Conservation (phyloP, 2,888 invertebrate species). For the Enchytraeus crypticus region DNA sequence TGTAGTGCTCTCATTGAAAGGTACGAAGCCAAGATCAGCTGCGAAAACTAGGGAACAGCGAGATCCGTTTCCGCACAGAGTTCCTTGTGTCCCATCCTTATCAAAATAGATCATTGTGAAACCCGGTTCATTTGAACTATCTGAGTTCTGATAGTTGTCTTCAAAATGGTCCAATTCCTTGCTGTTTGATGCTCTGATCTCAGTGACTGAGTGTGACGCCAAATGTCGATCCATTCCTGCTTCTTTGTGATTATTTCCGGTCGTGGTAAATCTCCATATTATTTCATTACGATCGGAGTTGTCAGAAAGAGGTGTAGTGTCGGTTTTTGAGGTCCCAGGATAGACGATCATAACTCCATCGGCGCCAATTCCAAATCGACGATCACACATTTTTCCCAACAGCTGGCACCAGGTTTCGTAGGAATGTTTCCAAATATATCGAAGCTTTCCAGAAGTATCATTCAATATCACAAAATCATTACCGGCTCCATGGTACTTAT, state of each 20-base stretch:
- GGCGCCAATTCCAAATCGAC: constrained; percentile 28
- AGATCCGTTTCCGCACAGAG: constrained; percentile 31
- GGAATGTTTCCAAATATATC: background rate
- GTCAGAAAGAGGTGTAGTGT: too few species aligned
- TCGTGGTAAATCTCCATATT: too few species aligned
- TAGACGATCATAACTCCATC: constrained; percentile 25
- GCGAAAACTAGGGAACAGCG: constrained; percentile 29
- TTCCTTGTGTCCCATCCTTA: constrained; percentile 23
- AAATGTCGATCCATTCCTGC: too few species aligned
- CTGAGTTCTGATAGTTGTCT: too few species aligned
- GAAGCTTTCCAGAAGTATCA: too few species aligned
- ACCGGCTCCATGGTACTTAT: constrained; percentile 31
- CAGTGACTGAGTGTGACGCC: too few species aligned
- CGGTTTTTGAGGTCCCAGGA: constrained; percentile 7
- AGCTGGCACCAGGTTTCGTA: background rate
- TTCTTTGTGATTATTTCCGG: too few species aligned
- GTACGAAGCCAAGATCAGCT: constrained; percentile 13
- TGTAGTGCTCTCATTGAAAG: too few species aligned
- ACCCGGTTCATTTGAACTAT: background rate
- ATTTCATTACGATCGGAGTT: too few species aligned
- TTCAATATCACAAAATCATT: constrained; percentile 30
- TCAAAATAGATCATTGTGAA: constrained; percentile 27
- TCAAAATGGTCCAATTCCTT: too few species aligned
- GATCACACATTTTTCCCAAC: constrained; percentile 21
- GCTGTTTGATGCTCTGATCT: too few species aligned